A percentile compares a stretch with the other conserved stretches of the same genome.
phyloP scores from a whole-genome alignment of 2,797 vertebrate species.

The Microctenopoma stevenorrisi region DNA sequence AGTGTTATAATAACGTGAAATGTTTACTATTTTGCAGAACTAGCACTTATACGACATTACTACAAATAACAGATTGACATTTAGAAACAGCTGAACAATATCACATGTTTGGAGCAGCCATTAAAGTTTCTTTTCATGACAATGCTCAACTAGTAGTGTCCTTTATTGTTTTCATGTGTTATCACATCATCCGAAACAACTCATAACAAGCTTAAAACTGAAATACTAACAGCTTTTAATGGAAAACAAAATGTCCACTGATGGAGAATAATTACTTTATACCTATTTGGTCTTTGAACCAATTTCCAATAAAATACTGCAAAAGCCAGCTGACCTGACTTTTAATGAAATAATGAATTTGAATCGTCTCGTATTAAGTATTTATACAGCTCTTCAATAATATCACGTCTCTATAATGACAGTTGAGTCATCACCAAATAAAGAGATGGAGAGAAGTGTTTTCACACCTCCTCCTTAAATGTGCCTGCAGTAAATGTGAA shows the following conservation, averaged over 20 bases:
- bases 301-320: not conserved
- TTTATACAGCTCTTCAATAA: constrained; percentile 15
- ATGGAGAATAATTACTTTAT: no score
- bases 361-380: not conserved
- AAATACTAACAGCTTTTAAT: not conserved
- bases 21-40: not conserved
- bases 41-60: not conserved
- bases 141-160: not conserved
- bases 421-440: constrained; percentile 32
- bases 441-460: constrained; percentile 28
- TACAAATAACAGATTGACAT: not conserved
- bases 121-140: not conserved
- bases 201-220: not conserved
- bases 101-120: not conserved
- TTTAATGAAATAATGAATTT: not conserved
- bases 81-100: not conserved
- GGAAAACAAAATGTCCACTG: no score
- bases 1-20: no score
- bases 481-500: constrained; percentile 43
- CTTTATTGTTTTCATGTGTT: not conserved
- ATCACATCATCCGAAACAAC: not conserved
- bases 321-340: not conserved
- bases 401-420: constrained; percentile 7
- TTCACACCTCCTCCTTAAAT: constrained; percentile 67
- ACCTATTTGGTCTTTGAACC: no score